Evolutionary conservation across 2,888 invertebrate species (phyloP), one percentile per base, ranked within the genome.

Genomic region (Cephonodes hylas): DNA sequence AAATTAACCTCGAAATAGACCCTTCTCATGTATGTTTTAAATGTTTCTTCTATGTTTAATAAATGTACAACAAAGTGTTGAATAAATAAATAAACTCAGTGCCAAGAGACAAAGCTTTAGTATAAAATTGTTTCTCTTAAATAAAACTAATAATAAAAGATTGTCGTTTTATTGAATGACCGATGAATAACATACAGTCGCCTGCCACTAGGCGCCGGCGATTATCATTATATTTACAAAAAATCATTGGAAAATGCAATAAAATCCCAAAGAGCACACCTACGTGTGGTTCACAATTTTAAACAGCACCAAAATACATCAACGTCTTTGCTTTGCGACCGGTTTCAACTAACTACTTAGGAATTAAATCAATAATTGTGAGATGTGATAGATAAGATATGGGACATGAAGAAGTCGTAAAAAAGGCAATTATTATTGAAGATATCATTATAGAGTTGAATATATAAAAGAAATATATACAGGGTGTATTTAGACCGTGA

Each of bases 131-230:
- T 23, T 60, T 20, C 57, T 64, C 61, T 67, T 58, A 67, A 81
- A 79, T 76, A 79, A 84, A 80, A 81, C 70, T 6, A 63, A 62
- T 7, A 67, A 69, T 59, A 74, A 81, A 81, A 80, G 77, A 74
- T 72, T 80, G 78, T 79, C 73, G 76, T 82, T 88, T 86, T 86
- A 88, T 84, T 89, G 77, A 79, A 83, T 80, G 77, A 81, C 81
- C 79, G 67, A 79, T 81, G 82, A 82, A 83, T 81, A 81, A 77
- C 73, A 79, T 81, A 46, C 61, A 61, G 62, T 75, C 69, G 62
- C 71, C 71, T 38, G 38, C 10, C 38, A 71, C 65, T 72, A 69
- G 18, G 27, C 38, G 31, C 27, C 18, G 53, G 15, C 53, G 18
- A 27, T 53, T 31, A 27, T 31, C 27, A 53, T 31, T 18, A 53